Conservation (phyloP, 2,888 invertebrate species). For the Pterobdella sp. region DNA sequence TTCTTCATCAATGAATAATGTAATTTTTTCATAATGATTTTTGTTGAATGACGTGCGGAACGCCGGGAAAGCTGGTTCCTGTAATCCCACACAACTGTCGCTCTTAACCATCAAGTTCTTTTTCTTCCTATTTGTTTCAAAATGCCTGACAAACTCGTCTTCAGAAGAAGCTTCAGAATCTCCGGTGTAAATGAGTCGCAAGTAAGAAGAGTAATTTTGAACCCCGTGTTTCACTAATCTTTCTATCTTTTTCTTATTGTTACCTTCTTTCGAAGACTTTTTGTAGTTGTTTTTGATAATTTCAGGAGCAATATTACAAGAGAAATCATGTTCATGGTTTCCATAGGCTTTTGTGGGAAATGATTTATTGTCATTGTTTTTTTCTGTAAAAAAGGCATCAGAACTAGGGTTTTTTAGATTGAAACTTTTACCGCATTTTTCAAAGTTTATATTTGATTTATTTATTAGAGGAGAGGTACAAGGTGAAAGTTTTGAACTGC, state of each 20-base stretch:
- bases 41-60: background rate
- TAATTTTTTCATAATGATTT: slow-evolving; percentile 15
- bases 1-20: slow-evolving; percentile 23
- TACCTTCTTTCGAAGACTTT: background rate
- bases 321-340: too few species aligned
- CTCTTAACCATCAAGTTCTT: slow-evolving; percentile 1
- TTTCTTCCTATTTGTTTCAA: background rate
- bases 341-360: too few species aligned
- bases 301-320: background rate
- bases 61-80: background rate
- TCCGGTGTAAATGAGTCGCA: slow-evolving; percentile 39
- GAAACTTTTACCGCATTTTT: too few species aligned
- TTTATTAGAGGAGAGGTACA: too few species aligned
- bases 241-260: slow-evolving; percentile 26
- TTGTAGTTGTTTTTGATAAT: background rate
- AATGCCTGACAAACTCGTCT: slow-evolving; percentile 18
- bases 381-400: too few species aligned
- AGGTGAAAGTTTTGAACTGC: too few species aligned
- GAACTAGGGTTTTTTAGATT: too few species aligned
- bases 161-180: slow-evolving; percentile 36
- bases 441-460: too few species aligned
- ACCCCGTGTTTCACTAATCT: slow-evolving; percentile 35
- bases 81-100: background rate
- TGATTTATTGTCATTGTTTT: too few species aligned
- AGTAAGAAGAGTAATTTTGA: slow-evolving; percentile 36